Evolutionary conservation across 2,113 vertebrate genomes (phyloP).

Genomic region (Gnathonemus echidnorhynchus): DNA sequence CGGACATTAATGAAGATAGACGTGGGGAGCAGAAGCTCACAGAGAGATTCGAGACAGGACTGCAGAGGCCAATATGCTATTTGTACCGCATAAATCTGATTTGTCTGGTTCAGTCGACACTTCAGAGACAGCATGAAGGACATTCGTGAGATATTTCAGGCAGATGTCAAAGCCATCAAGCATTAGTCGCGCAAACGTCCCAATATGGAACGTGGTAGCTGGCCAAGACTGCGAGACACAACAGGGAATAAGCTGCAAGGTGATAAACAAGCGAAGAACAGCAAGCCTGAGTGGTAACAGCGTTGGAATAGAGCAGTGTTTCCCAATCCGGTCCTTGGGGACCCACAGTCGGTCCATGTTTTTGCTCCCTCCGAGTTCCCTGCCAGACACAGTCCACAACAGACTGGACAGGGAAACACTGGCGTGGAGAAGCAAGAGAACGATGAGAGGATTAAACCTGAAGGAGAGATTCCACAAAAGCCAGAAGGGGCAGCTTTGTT

Average conservation of each 20-base stretch:
- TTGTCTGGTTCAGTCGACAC: neutral
- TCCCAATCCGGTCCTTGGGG: neutral
- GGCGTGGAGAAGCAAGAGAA: neutral
- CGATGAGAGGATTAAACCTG: neutral
- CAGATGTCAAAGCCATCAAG: neutral
- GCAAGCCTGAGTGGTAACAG: neutral
- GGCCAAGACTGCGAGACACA: neutral
- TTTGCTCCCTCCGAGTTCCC: neutral
- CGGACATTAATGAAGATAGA: neutral
- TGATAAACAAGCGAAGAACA: neutral
- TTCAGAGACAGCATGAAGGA: neutral
- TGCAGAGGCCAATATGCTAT: neutral
- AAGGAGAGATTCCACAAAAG: neutral
- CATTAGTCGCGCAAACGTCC: neutral
- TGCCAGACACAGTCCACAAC: too few relatives aligned
- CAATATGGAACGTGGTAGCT: neutral
- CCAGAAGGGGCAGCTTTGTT: neutral
- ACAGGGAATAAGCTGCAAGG: neutral
- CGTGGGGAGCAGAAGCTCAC: neutral
- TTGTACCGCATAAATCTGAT: neutral
- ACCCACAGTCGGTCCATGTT: neutral
- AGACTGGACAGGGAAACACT: neutral
- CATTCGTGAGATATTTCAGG: neutral
- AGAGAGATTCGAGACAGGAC: neutral
- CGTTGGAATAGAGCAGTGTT: neutral